Evolutionary conservation across 2,113 vertebrate species (phyloP).

Genomic region (Pelecanoides urinatrix): DNA sequence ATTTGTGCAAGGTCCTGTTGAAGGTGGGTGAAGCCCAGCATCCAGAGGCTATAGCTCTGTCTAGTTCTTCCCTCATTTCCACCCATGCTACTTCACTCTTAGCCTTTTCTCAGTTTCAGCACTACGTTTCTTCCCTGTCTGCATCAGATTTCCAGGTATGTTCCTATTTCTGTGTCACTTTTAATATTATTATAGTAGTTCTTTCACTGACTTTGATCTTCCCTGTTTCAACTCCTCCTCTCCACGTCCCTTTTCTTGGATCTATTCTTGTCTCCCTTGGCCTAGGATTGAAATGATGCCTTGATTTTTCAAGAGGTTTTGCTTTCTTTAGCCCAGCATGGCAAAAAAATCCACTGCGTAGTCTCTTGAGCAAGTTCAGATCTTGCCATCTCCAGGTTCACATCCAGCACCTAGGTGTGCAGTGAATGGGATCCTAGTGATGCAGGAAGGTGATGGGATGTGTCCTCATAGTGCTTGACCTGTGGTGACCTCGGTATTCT

Average conservation of each 20-base stretch:
- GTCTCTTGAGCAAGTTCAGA: neutral
- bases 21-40: neutral
- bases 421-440: neutral
- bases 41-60: neutral
- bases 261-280: neutral
- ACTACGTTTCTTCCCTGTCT: neutral
- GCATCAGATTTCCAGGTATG: neutral
- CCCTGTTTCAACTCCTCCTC: neutral
- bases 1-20: neutral
- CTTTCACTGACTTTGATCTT: neutral
- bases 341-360: neutral
- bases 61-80: neutral
- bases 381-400: neutral
- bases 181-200: neutral
- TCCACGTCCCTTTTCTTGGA: neutral
- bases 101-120: neutral
- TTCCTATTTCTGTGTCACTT: neutral
- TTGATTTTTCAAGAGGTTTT: neutral
- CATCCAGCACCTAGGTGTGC: neutral
- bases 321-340: neutral
- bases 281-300: neutral
- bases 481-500: neutral
- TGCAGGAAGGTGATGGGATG: neutral
- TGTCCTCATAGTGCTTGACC: neutral
- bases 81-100: neutral